Evolutionary conservation across 2,113 vertebrate species (phyloP), one percentile per base, ranked within the genome.

Genomic region (Acrocephalus kingi): DNA sequence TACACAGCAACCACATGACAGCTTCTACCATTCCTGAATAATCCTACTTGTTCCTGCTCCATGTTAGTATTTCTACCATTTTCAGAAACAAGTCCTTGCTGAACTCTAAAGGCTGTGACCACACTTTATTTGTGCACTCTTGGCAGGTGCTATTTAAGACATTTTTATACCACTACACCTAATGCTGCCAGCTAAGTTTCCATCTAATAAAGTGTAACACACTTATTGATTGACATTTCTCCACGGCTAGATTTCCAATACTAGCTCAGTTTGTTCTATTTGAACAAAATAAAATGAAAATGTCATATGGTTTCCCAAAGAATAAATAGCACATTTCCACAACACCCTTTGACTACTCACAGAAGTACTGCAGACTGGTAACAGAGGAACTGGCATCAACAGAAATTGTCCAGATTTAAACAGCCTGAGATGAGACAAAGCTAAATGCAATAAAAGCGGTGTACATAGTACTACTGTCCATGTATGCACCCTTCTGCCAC

Each of bases 161-260:
- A 64, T 66, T 89, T 95, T 95, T 91, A 64, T 63, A 89, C 46
- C 23, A 24, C 63, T 87, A 30, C 48, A 76, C 67, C 84, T 79
- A 96, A 93, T 66, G 84, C 87, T 87, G 77, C 54, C 67, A 80
- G 84, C 59, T 86, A 88, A 79, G 54, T 83, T 93, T 66, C 82
- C 78, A 66, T 48, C 87, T 96, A 89, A 91, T 85, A 83, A 94
- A 96, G 84, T 45, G 67, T 83, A 94, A 83, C 49, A 66, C 41
- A 9, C 77, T 59, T 95, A 96, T 85, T 93, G 94, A 96, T 58
- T 96, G 95, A 94, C 93, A 92, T 93, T 96, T 94, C 71, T 91
- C 75, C 67, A 85, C 0, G 0, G 59, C 81, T 48, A 48, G 25
- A 90, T 85, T 94, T 93, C 62, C 87, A 93, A 85, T 91, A 87